Conservation (phyloP, 2,888 invertebrate genomes). For the Dorcus hopei region DNA sequence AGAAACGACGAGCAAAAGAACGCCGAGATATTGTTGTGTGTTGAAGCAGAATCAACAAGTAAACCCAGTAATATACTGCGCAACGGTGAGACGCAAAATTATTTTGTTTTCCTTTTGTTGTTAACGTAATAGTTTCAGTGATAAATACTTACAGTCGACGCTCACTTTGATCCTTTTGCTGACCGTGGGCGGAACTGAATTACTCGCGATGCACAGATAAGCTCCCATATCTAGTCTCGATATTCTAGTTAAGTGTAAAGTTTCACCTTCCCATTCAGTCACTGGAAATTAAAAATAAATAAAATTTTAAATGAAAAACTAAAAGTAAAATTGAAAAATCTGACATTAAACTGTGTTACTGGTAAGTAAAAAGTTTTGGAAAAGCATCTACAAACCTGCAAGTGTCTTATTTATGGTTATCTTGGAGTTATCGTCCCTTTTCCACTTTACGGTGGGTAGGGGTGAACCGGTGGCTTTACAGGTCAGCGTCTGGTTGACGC, state of each 20-base stretch:
- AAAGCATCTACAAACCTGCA: constrained; percentile 57
- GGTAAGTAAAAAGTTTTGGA: constrained; percentile 27
- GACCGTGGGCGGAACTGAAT: constrained; percentile 85
- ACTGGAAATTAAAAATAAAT: constrained; percentile 55
- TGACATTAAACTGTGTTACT: background rate
- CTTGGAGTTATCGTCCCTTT: constrained; percentile 82
- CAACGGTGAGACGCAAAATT: too few species aligned
- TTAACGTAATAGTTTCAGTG: background rate
- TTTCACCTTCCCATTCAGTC: constrained; percentile 79
- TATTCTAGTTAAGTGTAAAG: constrained; percentile 78
- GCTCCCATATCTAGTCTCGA: constrained; percentile 89
- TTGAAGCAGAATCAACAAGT: too few species aligned
- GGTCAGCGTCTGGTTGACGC: constrained; percentile 82
- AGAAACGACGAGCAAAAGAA: too few species aligned
- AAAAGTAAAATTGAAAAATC: background rate
- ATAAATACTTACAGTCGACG: constrained; percentile 80
- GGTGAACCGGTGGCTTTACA: constrained; percentile 90
- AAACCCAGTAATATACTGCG: too few species aligned
- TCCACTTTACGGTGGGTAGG: constrained; percentile 86
- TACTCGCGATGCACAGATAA: constrained; percentile 87
- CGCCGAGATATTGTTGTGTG: too few species aligned
- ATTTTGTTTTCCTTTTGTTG: too few species aligned
- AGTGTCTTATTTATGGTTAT: constrained; percentile 82
- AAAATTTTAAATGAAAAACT: background rate
- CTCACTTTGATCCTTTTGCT: constrained; percentile 91